Evolutionary conservation across 2,797 vertebrate species (phyloP), one percentile per base, ranked within the genome.

Genomic region (Benthosema pterotum): DNA sequence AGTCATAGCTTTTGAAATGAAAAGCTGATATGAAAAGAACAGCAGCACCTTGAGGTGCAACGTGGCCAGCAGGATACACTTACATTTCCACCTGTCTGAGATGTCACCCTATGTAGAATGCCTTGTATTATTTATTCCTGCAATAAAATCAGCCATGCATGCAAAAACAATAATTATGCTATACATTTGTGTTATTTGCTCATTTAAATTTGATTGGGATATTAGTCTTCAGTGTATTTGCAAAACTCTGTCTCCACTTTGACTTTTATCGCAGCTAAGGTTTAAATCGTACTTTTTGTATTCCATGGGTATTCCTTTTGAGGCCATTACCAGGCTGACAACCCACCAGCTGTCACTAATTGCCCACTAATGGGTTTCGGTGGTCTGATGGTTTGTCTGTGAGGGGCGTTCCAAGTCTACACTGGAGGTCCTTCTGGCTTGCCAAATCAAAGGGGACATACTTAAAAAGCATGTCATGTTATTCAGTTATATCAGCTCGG

Each of bases 291-390:
- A 79, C 76, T 85, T 90, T 90, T 85, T 86, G 87, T 91, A 91
- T 93, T 93, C 89, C 74, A 65, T 57, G 68, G 83, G 75, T 88
- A 87, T 86, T 91, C 79, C 88, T 93, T 92, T 83, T 91, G 89
- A 90, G 87, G 89, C 90, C 91, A 93, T 93, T 94, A 93, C 90
- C 88, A 87, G 74, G 83, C 91, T 93, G 92, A 93, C 92, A 93
- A 89, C 87, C 89, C 89, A 92, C 91, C 92, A 93, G 92, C 93
- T 94, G 93, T 93, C 92, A 91, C 91, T 94, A 94, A 94, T 94
- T 92, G 90, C 91, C 87, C 90, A 89, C 91, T 94, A 94, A 94
- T 94, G 90, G 92, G 87, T 87, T 92, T 88, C 82, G 80, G 88
- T 91, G 89, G 88, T 88, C 86, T 92, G 89, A 92, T 90, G 86